Evolutionary conservation across 2,113 vertebrate species (phyloP).

Genomic region (Zosterops borbonicus): DNA sequence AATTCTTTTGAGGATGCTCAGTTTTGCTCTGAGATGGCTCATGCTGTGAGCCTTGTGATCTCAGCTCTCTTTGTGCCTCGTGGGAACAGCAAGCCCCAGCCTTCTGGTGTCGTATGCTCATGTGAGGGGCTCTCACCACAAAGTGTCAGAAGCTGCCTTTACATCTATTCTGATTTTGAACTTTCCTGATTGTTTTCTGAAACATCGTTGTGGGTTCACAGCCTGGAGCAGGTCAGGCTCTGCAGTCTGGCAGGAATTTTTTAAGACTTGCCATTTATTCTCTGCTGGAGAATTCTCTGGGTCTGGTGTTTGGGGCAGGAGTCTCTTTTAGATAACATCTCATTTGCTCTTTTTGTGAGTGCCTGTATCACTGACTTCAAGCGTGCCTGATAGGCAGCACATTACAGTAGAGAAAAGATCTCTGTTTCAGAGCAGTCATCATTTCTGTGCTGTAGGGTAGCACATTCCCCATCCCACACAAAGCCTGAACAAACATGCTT

Average conservation of each 20-base stretch:
- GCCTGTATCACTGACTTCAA: neutral
- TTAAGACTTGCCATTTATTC: neutral
- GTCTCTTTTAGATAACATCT: neutral
- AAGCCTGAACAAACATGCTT: slow-evolving; percentile 55
- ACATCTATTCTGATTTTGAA: neutral
- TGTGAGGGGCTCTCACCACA: neutral
- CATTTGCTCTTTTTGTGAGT: slow-evolving; percentile 10
- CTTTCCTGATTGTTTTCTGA: neutral
- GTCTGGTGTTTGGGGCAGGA: neutral
- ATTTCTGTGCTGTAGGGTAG: slow-evolving; percentile 19
- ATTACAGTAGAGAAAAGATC: slow-evolving; percentile 13
- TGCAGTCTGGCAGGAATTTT: neutral
- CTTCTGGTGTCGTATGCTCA: neutral
- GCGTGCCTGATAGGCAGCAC: neutral
- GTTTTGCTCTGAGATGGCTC: rapidly evolving
- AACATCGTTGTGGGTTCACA: neutral
- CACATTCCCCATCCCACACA: slow-evolving; percentile 46
- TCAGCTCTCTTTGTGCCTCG: neutral
- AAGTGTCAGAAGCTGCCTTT: neutral
- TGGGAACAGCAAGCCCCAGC: neutral
- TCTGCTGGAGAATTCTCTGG: neutral
- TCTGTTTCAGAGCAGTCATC: slow-evolving; percentile 31
- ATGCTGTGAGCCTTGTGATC: neutral
- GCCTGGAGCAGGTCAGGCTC: neutral
- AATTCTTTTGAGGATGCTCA: neutral